Evolutionary conservation across 2,113 vertebrate species (phyloP).

Genomic region (Perca fluviatilis): DNA sequence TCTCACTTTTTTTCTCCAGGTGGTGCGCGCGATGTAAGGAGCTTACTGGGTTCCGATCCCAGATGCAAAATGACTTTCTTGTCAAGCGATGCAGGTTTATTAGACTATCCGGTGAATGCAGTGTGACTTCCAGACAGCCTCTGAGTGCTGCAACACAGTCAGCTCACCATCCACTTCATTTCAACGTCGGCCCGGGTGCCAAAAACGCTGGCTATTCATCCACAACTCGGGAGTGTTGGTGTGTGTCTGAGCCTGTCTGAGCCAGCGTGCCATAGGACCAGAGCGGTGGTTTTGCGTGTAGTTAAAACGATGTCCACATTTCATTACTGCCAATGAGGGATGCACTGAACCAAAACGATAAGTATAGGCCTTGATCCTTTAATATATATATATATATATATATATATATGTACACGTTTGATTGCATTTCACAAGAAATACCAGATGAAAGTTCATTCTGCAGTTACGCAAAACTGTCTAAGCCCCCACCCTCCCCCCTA

Average conservation of each 20-base stretch:
- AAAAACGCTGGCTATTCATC: slow-evolving; percentile 14
- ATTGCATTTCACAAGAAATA: no score
- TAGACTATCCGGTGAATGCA: background rate
- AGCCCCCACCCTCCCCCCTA: no score
- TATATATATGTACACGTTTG: no score
- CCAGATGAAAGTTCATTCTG: no score
- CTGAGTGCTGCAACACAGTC: background rate
- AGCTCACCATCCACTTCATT: background rate
- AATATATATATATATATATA: no score
- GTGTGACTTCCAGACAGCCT: slow-evolving; percentile 26
- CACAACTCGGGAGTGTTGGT: background rate
- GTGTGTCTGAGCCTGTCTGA: slow-evolving; percentile 11
- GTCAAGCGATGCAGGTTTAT: background rate
- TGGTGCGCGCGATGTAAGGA: no score
- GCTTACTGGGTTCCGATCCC: background rate
- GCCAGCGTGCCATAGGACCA: background rate
- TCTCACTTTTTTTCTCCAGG: no score
- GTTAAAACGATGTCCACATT: background rate
- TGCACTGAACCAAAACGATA: no score
- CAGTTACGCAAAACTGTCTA: no score
- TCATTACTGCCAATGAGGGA: background rate
- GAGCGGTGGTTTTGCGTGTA: background rate
- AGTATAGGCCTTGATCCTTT: background rate
- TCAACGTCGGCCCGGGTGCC: slow-evolving; percentile 1
- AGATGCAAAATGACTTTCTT: background rate